Evolutionary conservation across 2,888 invertebrate species (phyloP), one percentile per base, ranked within the genome.

Genomic region (Cephus rjabovi): DNA sequence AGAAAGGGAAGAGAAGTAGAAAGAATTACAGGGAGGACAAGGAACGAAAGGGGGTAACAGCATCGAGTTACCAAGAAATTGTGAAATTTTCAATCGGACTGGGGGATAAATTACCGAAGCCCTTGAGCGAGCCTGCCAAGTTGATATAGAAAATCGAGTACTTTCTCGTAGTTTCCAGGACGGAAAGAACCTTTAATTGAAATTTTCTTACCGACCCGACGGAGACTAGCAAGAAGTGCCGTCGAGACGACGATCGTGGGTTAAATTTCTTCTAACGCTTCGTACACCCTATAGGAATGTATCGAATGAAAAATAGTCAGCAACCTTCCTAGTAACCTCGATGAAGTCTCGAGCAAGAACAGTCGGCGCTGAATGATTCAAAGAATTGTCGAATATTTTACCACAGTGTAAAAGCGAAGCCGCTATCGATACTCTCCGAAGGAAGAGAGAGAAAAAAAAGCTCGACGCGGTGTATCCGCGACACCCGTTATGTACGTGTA

Each of bases 401-500:
- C 23, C 56, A 23, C 2, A 2, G 56, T 23, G 56, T 23, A 23
- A 56, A 56, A 56, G 56, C 56, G 23, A 56, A 56, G 9, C 56
- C 23, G 9, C 15, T 56, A 23, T 56, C 56, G 56, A 56, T 56
- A 56, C 2, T 56, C 9, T 23, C 9, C 23, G 23, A 56, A 56
- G 56, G 23, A 23, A 23, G 23, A 1, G 56, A 1, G 3, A 12
- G 15, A 1, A 9, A 9, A 9, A 56, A 56, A 84, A 86, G 86
- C 84, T 81, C 69, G 79, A 75, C 75, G 79, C 81, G 79, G 82
- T 83, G 79, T 79, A 80, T 80, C 76, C 80, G 75, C 76, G 56
- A 80, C 85, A 80, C 83, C 81, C 85, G 81, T 79, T 83, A 86
- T 81, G 85, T 86, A 23, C 23, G 84, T 84, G 83, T 86, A 84